Evolutionary conservation across 2,797 vertebrate genomes (phyloP).

Genomic region (Enteromius radiatus): DNA sequence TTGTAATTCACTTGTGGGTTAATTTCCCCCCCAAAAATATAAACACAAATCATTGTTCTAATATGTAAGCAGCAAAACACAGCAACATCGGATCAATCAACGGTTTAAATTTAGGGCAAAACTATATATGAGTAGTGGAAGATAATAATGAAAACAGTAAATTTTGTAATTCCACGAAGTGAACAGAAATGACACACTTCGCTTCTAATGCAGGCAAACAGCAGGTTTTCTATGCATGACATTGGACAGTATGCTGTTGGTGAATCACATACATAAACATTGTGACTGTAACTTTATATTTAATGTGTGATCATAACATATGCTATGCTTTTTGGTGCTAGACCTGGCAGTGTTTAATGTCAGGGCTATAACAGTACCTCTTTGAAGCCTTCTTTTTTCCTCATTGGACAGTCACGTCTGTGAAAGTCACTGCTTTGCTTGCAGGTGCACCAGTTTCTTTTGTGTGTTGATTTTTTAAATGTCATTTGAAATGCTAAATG

Average conservation of each 20-base stretch:
- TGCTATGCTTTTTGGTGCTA: conserved; percentile 26
- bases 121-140: not conserved
- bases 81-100: not conserved
- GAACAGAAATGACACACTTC: conserved; percentile 23
- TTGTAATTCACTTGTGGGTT: not conserved
- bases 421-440: conserved; percentile 34
- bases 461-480: conserved; percentile 19
- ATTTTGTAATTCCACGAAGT: not conserved
- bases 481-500: conserved; percentile 28
- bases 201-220: conserved; percentile 43
- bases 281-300: conserved; percentile 10
- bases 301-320: conserved; percentile 3
- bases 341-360: conserved; percentile 25
- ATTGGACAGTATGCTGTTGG: conserved; percentile 32
- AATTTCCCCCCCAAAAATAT: not conserved
- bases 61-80: not conserved
- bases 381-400: conserved; percentile 30
- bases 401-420: conserved; percentile 46
- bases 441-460: conserved; percentile 32
- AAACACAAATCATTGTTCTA: not conserved
- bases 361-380: conserved; percentile 33
- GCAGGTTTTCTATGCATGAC: conserved; percentile 51
- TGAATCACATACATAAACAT: conserved; percentile 37
- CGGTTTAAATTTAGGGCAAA: not conserved
- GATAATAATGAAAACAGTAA: not conserved